Evolutionary conservation across 2,113 vertebrate species (phyloP).

Genomic region (Dendrocopos noguchii): DNA sequence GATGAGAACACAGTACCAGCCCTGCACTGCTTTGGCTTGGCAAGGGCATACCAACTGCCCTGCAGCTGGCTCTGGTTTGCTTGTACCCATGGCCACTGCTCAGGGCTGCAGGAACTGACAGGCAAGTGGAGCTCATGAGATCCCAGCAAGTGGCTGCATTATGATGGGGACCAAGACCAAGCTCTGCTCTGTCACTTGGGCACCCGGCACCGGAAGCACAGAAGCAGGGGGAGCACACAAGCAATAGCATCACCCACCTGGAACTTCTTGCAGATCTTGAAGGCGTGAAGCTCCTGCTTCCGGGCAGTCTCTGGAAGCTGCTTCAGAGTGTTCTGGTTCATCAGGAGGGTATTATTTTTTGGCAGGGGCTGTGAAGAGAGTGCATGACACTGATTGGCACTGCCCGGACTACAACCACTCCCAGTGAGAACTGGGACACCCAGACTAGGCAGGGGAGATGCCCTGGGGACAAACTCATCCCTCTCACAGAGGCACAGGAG

Average conservation of each 20-base stretch:
- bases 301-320: constrained; percentile 79
- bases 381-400: rapidly evolving
- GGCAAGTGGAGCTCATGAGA: rapidly evolving
- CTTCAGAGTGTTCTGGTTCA: constrained; percentile 84
- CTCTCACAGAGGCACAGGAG: rapidly evolving
- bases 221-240: neutral
- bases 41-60: neutral
- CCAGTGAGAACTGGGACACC: rapidly evolving
- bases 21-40: too few relatives aligned
- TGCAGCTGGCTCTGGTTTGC: neutral
- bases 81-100: rapidly evolving
- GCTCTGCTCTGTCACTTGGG: neutral
- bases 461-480: neutral
- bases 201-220: rapidly evolving
- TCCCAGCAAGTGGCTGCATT: rapidly evolving
- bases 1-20: neutral
- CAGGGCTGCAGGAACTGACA: neutral
- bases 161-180: rapidly evolving
- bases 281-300: constrained; percentile 81
- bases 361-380: constrained; percentile 84
- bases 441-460: rapidly evolving
- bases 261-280: constrained; percentile 93
- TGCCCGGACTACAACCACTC: rapidly evolving
- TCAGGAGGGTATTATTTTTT: constrained; percentile 70
- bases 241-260: constrained; percentile 75